Evolutionary conservation across 1,140 invertebrate genomes (phyloP).

Genomic region (Drosophila kepulauana): DNA sequence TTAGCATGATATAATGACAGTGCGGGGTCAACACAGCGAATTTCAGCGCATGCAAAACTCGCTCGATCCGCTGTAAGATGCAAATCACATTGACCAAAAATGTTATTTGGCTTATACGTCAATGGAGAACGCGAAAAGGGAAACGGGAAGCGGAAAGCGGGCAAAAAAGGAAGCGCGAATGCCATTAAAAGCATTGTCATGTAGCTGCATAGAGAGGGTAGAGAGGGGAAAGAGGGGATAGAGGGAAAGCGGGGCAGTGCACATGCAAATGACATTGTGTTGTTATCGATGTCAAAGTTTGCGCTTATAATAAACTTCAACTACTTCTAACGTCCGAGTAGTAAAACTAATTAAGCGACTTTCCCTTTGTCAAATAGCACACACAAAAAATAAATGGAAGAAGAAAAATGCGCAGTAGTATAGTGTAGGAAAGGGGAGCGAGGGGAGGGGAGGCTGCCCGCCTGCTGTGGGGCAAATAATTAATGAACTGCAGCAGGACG

Average conservation of each 20-base stretch:
- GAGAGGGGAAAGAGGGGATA: not conserved
- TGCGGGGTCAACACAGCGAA: slow-evolving; percentile 42
- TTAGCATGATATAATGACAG: slow-evolving; percentile 83
- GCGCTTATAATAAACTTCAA: slow-evolving; percentile 78
- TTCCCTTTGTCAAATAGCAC: slow-evolving; percentile 56
- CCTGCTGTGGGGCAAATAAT: slow-evolving; percentile 69
- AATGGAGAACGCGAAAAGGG: slow-evolving; percentile 23
- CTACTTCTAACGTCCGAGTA: slow-evolving; percentile 25
- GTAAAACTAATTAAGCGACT: slow-evolving; percentile 77
- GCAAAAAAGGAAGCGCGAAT: slow-evolving; percentile 10
- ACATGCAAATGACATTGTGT: slow-evolving; percentile 79
- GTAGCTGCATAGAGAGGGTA: slow-evolving; percentile 31
- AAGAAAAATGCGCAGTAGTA: not conserved
- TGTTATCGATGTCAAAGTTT: slow-evolving; percentile 82
- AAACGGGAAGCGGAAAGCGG: not conserved
- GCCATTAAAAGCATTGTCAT: slow-evolving; percentile 72
- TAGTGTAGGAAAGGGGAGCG: no score
- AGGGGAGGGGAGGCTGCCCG: slow-evolving; percentile 29
- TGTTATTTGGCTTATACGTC: slow-evolving; percentile 69
- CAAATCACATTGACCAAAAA: slow-evolving; percentile 70
- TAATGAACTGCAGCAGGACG: slow-evolving; percentile 73
- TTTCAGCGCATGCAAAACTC: slow-evolving; percentile 59
- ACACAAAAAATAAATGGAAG: slow-evolving; percentile 15
- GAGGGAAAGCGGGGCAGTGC: not conserved
- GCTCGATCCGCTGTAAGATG: slow-evolving; percentile 69